Evolutionary conservation across 2,113 vertebrate genomes (phyloP).

Genomic region (Alosa alosa): DNA sequence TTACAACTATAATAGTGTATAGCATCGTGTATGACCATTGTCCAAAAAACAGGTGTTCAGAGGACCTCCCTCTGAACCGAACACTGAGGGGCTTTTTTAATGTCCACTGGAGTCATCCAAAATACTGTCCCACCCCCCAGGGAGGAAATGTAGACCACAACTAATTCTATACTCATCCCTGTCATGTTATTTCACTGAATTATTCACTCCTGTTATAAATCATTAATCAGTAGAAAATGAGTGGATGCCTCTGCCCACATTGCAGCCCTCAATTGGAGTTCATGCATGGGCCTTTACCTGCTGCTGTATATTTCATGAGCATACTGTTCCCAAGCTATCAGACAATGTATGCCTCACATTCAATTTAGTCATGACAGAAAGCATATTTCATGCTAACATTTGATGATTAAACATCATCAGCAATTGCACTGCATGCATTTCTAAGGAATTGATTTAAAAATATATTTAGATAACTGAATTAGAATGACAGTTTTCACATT

Average conservation of each 20-base stretch:
- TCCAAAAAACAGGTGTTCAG: background rate
- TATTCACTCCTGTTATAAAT: slow-evolving; percentile 66
- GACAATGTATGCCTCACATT: background rate
- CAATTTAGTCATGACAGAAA: slow-evolving; percentile 28
- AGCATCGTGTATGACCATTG: background rate
- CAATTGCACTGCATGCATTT: background rate
- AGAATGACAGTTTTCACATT: slow-evolving; percentile 22
- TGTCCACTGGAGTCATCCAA: slow-evolving; percentile 30
- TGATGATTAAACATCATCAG: background rate
- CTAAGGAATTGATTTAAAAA: background rate
- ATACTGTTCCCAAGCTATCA: slow-evolving; percentile 28
- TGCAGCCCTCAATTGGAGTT: slow-evolving; percentile 26
- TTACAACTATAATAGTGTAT: background rate
- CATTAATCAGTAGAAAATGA: slow-evolving; percentile 58
- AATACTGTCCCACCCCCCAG: slow-evolving; percentile 13
- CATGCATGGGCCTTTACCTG: slow-evolving; percentile 36
- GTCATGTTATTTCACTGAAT: slow-evolving; percentile 69
- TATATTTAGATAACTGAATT: background rate
- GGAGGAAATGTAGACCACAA: slow-evolving; percentile 42
- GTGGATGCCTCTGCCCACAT: slow-evolving; percentile 26
- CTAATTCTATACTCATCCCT: slow-evolving; percentile 45
- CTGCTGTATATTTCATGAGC: slow-evolving; percentile 50
- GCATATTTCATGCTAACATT: background rate
- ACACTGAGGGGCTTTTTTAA: slow-evolving; percentile 27
- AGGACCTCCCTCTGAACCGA: slow-evolving; percentile 41